Percentiles rank a stretch among this genome's conserved stretches.
phyloP scores from a whole-genome alignment of 1,140 invertebrate genomes.

The Cydia amplana region DNA sequence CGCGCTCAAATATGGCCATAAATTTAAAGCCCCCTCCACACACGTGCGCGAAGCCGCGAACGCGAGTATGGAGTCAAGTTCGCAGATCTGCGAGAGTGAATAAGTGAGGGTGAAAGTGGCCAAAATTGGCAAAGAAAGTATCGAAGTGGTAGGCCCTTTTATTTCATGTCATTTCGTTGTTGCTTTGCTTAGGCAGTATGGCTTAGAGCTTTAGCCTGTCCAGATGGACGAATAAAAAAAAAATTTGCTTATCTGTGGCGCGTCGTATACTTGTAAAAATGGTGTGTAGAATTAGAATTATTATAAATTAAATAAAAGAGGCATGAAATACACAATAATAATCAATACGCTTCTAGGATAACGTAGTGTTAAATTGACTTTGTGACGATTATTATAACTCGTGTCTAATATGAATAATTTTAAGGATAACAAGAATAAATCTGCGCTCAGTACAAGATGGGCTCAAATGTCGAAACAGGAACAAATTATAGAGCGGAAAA shows the following conservation, averaged over 20 bases:
- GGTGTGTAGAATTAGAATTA: neutral
- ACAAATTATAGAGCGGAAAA: slow-evolving; percentile 89
- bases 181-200: no score
- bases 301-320: neutral
- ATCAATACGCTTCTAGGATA: neutral
- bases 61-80: no score
- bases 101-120: no score
- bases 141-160: no score
- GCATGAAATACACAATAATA: neutral
- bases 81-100: no score
- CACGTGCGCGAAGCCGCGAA: no score
- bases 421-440: slow-evolving; percentile 72
- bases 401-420: slow-evolving; percentile 60
- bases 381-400: neutral
- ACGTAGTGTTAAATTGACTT: neutral
- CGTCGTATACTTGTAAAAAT: neutral
- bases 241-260: neutral
- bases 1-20: no score
- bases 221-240: no score
- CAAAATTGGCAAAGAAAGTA: no score
- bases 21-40: no score
- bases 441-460: slow-evolving; percentile 76
- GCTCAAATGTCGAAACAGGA: slow-evolving; percentile 91
- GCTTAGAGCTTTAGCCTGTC: no score
- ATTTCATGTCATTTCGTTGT: no score